phyloP scores from a whole-genome alignment of 2,113 vertebrate species.

The Lota lota region DNA sequence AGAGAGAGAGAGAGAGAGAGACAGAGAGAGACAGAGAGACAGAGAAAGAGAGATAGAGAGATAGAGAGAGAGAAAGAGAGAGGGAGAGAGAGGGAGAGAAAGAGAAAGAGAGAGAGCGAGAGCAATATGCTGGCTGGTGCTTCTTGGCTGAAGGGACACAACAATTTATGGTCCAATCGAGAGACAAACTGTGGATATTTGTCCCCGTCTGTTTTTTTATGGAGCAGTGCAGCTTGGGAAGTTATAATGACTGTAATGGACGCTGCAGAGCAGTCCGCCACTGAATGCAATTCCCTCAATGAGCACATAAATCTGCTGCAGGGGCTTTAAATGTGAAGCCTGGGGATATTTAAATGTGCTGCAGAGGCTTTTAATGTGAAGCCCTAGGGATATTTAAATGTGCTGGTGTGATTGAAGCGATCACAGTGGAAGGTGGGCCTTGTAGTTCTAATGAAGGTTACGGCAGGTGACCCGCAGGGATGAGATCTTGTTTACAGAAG shows the following conservation, averaged over 20 bases:
- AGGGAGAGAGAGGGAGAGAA: not conserved
- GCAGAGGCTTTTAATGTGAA: slow-evolving; percentile 68
- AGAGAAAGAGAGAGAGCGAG: not conserved
- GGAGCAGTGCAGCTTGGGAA: slow-evolving; percentile 46
- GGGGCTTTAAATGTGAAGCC: slow-evolving; percentile 68
- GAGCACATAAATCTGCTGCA: slow-evolving; percentile 69
- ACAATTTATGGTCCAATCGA: slow-evolving; percentile 70
- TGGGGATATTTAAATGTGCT: slow-evolving; percentile 72
- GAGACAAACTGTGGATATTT: slow-evolving; percentile 61
- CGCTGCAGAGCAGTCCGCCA: slow-evolving; percentile 67
- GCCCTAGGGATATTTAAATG: slow-evolving; percentile 70
- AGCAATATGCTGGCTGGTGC: slow-evolving; percentile 59
- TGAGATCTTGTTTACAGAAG: slow-evolving; percentile 61
- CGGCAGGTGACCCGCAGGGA: slow-evolving; percentile 66
- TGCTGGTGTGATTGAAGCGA: slow-evolving; percentile 76
- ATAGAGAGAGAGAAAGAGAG: slow-evolving; percentile 4
- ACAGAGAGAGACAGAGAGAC: not conserved
- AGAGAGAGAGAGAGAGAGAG: no score
- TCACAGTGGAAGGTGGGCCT: slow-evolving; percentile 63
- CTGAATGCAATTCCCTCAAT: slow-evolving; percentile 72
- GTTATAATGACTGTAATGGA: slow-evolving; percentile 69
- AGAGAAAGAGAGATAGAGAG: not conserved
- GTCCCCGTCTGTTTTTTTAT: slow-evolving; percentile 46
- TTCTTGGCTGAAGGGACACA: slow-evolving; percentile 55
- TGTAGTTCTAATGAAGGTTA: slow-evolving; percentile 72